Conservation (phyloP, 2,113 vertebrate species). For the Scomber scombrus region DNA sequence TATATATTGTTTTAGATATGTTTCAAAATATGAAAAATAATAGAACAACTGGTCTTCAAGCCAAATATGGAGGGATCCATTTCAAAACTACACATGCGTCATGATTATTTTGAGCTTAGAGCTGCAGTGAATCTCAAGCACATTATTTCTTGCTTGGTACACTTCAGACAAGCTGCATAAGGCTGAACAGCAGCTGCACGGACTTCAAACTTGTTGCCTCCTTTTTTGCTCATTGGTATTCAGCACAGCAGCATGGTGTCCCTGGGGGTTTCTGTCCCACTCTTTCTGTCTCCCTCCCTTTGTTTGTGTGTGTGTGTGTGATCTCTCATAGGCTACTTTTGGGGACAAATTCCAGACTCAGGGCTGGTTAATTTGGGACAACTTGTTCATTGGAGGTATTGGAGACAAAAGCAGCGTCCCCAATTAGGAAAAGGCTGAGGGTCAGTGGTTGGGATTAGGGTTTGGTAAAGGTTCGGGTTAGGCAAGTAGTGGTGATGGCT, state of each 20-base stretch:
- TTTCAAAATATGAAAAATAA: background rate
- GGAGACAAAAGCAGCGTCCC: too few relatives aligned
- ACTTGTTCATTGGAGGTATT: too few relatives aligned
- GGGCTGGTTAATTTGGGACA: too few relatives aligned
- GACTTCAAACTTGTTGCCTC: conserved; percentile 47
- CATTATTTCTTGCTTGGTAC: background rate
- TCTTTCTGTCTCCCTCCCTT: conserved; percentile 19
- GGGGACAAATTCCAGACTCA: too few relatives aligned
- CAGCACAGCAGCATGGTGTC: conserved; percentile 55
- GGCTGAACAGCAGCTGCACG: conserved; percentile 49
- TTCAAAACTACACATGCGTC: background rate
- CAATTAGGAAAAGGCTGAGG: too few relatives aligned
- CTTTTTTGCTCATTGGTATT: conserved; percentile 65
- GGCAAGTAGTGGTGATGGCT: too few relatives aligned
- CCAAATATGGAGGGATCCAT: background rate
- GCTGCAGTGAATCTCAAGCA: background rate
- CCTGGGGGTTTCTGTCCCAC: conserved; percentile 26
- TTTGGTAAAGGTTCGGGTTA: too few relatives aligned
- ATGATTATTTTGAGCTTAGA: background rate
- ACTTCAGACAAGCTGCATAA: conserved; percentile 2
- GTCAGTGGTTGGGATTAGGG: too few relatives aligned
- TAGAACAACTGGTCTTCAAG: background rate
- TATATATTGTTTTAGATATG: background rate
- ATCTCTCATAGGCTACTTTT: too few relatives aligned
- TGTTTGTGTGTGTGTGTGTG: conserved; percentile 38